phyloP scores from a whole-genome alignment of 2,797 vertebrate species.

The Propithecus deckenii region DNA sequence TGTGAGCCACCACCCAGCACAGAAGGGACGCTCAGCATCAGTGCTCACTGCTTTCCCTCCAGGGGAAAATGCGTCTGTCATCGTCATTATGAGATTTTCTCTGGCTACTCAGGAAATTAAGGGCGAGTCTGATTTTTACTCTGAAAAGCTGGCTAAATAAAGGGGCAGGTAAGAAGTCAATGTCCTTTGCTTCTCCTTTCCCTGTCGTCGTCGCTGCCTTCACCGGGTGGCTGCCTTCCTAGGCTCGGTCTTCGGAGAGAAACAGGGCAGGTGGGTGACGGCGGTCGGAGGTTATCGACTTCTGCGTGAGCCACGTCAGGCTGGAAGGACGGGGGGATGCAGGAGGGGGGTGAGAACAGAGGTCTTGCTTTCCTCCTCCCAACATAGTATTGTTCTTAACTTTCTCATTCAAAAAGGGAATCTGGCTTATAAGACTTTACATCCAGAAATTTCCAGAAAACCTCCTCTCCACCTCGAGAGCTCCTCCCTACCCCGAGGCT shows the following conservation, averaged over 20 bases:
- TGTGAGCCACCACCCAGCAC: background rate
- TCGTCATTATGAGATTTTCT: background rate
- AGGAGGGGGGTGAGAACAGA: background rate
- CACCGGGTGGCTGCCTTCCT: background rate
- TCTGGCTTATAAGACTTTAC: background rate
- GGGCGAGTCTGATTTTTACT: background rate
- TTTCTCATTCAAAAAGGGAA: background rate
- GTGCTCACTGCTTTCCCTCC: background rate
- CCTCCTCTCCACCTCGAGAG: background rate
- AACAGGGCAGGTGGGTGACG: background rate
- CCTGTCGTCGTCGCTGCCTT: background rate
- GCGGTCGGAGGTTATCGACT: background rate
- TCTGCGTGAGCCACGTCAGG: background rate
- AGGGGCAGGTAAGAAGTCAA: background rate
- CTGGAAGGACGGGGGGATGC: background rate
- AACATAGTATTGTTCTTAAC: background rate
- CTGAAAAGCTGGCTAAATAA: background rate
- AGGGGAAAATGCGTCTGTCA: background rate
- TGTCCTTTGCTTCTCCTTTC: background rate
- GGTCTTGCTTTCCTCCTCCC: background rate
- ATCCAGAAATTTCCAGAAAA: conserved; percentile 23
- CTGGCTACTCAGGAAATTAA: background rate
- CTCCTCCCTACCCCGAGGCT: background rate
- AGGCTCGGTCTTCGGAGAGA: background rate
- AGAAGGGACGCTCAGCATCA: background rate